Percentiles rank a stretch among this genome's conserved stretches.
Evolutionary conservation across 2,113 vertebrate genomes (phyloP).

Genomic region (Oncorhynchus mykiss): DNA sequence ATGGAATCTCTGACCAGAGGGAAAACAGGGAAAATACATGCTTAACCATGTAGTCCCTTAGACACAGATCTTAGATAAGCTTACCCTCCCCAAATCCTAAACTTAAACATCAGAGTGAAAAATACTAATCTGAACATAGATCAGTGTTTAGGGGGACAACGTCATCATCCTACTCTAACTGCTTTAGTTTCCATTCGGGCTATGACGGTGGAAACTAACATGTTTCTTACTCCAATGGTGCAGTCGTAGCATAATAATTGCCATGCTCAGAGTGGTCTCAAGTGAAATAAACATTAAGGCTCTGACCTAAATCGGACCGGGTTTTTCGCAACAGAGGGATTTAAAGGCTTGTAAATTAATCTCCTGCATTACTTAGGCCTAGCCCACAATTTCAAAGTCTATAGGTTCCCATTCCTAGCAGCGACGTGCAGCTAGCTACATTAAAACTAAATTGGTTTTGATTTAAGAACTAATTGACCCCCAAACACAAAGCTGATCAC

Average conservation of each 20-base stretch:
- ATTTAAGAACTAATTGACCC: background rate
- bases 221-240: background rate
- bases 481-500: background rate
- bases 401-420: background rate
- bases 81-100: too few species aligned
- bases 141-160: too few species aligned
- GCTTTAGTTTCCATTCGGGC: background rate
- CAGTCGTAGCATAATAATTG: background rate
- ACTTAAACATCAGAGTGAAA: too few species aligned
- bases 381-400: background rate
- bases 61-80: too few species aligned
- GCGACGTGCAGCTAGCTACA: background rate
- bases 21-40: too few species aligned
- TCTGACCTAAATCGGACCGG: slow-evolving; percentile 10
- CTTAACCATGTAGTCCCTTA: too few species aligned
- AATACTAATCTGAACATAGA: too few species aligned
- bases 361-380: background rate
- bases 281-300: background rate
- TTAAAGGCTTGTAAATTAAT: slow-evolving; percentile 14
- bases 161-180: too few species aligned
- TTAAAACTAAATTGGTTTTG: background rate
- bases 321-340: background rate
- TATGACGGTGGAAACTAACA: background rate
- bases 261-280: background rate
- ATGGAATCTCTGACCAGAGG: too few species aligned